Conservation (phyloP, 2,888 invertebrate genomes). For the Plebejus argus region DNA sequence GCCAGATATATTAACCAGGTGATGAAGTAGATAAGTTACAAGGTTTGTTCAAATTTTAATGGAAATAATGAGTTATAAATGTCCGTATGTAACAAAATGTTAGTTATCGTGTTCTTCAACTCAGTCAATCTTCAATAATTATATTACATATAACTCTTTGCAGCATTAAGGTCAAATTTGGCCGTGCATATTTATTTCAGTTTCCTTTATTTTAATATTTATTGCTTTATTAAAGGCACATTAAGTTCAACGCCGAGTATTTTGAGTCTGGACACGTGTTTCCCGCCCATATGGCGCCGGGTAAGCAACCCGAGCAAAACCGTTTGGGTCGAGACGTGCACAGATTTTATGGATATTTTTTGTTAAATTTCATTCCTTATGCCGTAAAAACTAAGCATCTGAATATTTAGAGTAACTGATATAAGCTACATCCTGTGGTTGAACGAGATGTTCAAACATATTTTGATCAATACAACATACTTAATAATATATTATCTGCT, state of each 20-base stretch:
- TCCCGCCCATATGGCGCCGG: slow-evolving; percentile 23
- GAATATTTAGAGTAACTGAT: neutral
- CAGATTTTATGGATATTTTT: slow-evolving; percentile 25
- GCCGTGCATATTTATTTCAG: neutral
- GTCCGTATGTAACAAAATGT: no score
- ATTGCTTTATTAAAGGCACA: slow-evolving; percentile 25
- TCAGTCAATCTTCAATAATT: no score
- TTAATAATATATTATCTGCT: no score
- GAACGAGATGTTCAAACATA: no score
- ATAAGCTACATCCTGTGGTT: no score
- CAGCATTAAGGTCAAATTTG: neutral
- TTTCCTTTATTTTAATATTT: slow-evolving; percentile 14
- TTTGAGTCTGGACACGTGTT: slow-evolving; percentile 24
- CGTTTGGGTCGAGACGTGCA: slow-evolving; percentile 29
- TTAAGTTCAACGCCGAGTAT: slow-evolving; percentile 16
- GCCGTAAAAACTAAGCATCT: neutral
- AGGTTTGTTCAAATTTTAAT: no score
- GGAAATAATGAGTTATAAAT: no score
- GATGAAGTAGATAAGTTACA: no score
- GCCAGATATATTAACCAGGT: no score
- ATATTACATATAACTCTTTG: neutral
- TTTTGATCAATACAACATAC: no score
- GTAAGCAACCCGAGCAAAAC: slow-evolving; percentile 25
- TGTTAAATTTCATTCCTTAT: slow-evolving; percentile 13
- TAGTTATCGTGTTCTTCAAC: no score